Evolutionary conservation across 2,797 vertebrate species (phyloP), one percentile per base, ranked within the genome.

Genomic region (Liasis olivaceus): DNA sequence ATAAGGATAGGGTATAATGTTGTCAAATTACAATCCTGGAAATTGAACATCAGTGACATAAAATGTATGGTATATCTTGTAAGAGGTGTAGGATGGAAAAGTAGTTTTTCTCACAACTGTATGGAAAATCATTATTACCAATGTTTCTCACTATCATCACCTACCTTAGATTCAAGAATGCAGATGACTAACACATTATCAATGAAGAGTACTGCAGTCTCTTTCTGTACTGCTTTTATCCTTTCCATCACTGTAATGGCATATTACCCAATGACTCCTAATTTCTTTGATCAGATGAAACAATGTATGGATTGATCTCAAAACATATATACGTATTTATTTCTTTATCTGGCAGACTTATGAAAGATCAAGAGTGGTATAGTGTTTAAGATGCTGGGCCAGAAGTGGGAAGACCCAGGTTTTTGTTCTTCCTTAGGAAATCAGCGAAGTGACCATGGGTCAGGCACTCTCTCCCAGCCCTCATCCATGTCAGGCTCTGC

Each of bases 31-130:
- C 26, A 93, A 26, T 0, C 5, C 0, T 17, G 26, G n/a, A 17
- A 95, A 95, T 77, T 1, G 15, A 69, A 85, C 77, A 56, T 90
- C 89, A 94, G 90, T 51, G 89, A 11, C 58, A 62, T 85, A 92
- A 94, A 93, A 90, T 3, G 0, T 22, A 93, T 1, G 59, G 42
- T 20, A 11, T 26, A 69, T 94, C 69, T 63, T 89, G 56, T 8
- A 11, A 93, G 8, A n/a, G 58, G 0, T 0, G 3, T 11, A 14
- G 6, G 90, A 56, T 47, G 20, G 12, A 15, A 72, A 31, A 14
- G 3, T 20, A 66, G 1, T 14, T 12, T 93, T 94, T 91, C 56
- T n/a, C 4, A 86, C 22, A 86, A 91, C 1, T 92, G 81, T 91
- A 81, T n/a, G 69, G 93, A 95, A 91, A 14, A 60, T 51, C 64